Base-by-base conservation (phyloP, 2,888 invertebrate species). In the Oscheius onirici region DNA sequence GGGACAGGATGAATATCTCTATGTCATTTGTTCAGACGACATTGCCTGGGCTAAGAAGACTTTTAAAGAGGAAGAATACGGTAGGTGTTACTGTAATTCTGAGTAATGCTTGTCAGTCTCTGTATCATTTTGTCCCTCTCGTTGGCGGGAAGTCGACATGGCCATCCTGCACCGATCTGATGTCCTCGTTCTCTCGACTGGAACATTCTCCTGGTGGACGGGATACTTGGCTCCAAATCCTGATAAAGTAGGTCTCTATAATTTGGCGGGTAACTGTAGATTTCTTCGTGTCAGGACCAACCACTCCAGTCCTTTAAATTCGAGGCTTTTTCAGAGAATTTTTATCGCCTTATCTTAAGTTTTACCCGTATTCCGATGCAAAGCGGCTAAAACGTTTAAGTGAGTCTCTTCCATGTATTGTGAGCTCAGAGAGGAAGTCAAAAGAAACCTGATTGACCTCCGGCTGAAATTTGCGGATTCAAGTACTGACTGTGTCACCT, bases 151-250 rank as follows among this genome's bases (percentile, higher is more conserved):
- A 55, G 84, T 88, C 15, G 89, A 89, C 75, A 74, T 89, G 70
- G 87, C 88, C 3, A 83, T 87, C 3, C 74, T 89, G 61, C 72
- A 85, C 0, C 78, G 75, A 10, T 86, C 88, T 78, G 83, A 89
- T 78, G 87, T 87, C 65, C 80, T 86, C 17, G 85, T 89, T 28
- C 84, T 88, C 63, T 82, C 82, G 10, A 83, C 88, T 1, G 89
- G 89, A 1, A 88, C 89, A 0, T 89, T 87, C 74, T 87, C 88
- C 15, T 89, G 89, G 89, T 89, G 89, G 89, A 87, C 86, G 3
- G 88, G 87, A 1, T 89, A 87, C 76, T 74, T 89, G 22, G 80
- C 83, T 51, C 55, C 58, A 13, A 73, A 74, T 44, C 55, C 68
- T 26, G 40, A 68, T 1, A 68, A 55, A 20, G 66, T 66, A 66